Evolutionary conservation across 1,140 invertebrate species (phyloP).

Genomic region (Dreissena rostriformis): DNA sequence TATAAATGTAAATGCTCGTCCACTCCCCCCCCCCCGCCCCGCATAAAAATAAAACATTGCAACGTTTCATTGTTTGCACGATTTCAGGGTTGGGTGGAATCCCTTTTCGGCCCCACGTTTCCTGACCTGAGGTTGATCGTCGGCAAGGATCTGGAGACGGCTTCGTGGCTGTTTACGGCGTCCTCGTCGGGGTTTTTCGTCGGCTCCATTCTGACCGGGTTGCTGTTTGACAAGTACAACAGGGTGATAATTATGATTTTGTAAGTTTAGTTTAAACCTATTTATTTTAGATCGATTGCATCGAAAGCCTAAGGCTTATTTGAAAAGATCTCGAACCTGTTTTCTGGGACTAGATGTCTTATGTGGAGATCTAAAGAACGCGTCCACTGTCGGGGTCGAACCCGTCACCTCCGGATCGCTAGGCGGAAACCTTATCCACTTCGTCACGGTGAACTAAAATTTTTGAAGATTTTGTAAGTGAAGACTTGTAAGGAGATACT

Average conservation of each 20-base stretch:
- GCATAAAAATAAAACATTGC: background rate
- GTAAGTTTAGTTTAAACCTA: too few relatives aligned
- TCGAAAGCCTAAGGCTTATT: too few relatives aligned
- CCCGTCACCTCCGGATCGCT: too few relatives aligned
- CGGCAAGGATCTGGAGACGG: conserved; percentile 18
- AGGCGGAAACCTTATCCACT: too few relatives aligned
- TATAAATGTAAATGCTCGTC: background rate
- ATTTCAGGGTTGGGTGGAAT: conserved; percentile 32
- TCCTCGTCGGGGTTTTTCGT: conserved; percentile 21
- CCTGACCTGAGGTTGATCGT: conserved; percentile 33
- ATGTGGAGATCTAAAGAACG: too few relatives aligned
- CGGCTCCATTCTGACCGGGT: conserved; percentile 24
- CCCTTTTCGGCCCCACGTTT: conserved; percentile 38
- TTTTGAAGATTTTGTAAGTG: too few relatives aligned
- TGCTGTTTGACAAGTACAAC: conserved; percentile 43
- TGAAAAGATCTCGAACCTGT: too few relatives aligned
- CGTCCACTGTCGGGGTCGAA: too few relatives aligned
- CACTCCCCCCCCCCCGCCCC: background rate
- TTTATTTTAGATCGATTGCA: too few relatives aligned
- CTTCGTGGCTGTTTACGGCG: conserved; percentile 38
- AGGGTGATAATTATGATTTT: conserved; percentile 4
- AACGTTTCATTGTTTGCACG: background rate
- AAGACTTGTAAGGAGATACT: too few relatives aligned
- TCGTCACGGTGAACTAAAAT: too few relatives aligned
- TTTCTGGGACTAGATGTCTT: too few relatives aligned